Evolutionary conservation across 2,888 invertebrate genomes (phyloP), one percentile per base, ranked within the genome.

Genomic region (Macaria notata): DNA sequence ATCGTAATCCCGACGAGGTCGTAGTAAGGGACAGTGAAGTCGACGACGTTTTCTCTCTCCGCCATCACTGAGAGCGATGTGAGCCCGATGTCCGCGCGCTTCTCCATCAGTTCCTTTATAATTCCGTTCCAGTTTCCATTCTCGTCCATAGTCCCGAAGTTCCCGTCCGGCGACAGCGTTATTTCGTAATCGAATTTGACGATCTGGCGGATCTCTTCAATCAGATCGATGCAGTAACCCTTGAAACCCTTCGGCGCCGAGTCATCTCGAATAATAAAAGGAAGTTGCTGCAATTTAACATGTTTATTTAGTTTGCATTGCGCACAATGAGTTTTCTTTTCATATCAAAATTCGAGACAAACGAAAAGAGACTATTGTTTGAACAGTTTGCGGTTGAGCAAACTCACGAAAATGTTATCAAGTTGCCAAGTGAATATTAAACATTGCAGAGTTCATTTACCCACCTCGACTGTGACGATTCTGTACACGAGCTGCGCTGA

Each of bases 11-110:
- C 99, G 0, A 99, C 99, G 65, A 99, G 93, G 88, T 99, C 99
- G 84, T 99, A 99, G 83, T 98, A 99, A 0, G 99, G 99, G 0
- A 99, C 98, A 0, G 99, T 99, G 81, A 99, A 99, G 85, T 99
- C 99, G 1, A 99, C 97, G 0, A 98, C 98, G 75, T 97, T 97
- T 86, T 98, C 98, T 41, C 99, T 92, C 71, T 99, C 99, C 0
- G 99, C 98, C 98, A 98, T 99, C 0, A 99, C 98, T 0, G 98
- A 98, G 78, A 99, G 93, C 0, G 98, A 97, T 1, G 98, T 97
- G 6, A 99, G 84, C 0, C 97, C 98, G 66, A 99, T 98, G 78
- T 99, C 99, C 0, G 98, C 99, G 70, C 94, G 93, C 92, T 97
- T 96, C 71, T 96, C 95, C 54, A 95, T 94, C 30, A 97, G 85